phyloP scores from a whole-genome alignment of 2,113 vertebrate genomes.

The Megalops atlanticus region DNA sequence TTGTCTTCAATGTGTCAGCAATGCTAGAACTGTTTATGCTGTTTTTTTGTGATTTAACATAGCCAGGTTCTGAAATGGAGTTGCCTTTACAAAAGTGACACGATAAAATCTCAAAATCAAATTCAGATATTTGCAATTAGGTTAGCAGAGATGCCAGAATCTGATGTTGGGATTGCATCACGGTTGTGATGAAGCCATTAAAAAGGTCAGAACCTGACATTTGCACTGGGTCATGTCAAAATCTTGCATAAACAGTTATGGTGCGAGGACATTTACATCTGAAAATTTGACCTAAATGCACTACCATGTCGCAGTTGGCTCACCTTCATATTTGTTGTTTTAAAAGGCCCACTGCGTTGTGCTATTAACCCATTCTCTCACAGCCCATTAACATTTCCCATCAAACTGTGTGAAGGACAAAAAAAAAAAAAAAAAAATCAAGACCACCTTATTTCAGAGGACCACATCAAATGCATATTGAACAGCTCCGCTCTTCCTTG shows the following conservation, averaged over 20 bases:
- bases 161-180: too few relatives aligned
- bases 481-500: not conserved
- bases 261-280: not conserved
- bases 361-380: not conserved
- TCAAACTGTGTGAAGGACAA: not conserved
- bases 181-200: not conserved
- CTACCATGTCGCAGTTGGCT: not conserved
- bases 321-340: not conserved
- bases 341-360: not conserved
- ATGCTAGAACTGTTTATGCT: too few relatives aligned
- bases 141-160: too few relatives aligned
- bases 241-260: not conserved
- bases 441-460: not conserved
- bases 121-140: too few relatives aligned
- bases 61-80: too few relatives aligned
- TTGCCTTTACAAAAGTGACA: too few relatives aligned
- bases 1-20: too few relatives aligned
- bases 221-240: not conserved
- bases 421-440: not conserved
- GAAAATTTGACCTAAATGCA: not conserved
- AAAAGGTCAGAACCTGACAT: not conserved
- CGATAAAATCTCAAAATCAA: too few relatives aligned
- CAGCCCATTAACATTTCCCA: not conserved
- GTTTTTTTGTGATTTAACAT: too few relatives aligned
- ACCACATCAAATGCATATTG: not conserved